phyloP scores from a whole-genome alignment of 1,140 invertebrate species.

The Andrena cerasifolii region DNA sequence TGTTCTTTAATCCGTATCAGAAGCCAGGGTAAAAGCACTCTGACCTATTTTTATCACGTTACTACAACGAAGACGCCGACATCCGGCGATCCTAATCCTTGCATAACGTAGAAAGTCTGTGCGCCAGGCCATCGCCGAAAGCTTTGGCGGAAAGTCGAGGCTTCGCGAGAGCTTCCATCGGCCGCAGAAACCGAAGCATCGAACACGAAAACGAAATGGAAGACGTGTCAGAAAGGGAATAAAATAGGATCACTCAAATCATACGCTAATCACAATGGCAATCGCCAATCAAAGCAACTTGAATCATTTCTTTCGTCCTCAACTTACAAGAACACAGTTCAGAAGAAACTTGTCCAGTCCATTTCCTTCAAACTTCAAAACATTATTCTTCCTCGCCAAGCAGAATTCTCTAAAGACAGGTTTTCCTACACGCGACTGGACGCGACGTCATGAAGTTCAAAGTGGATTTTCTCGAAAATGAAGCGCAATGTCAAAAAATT shows the following conservation, averaged over 20 bases:
- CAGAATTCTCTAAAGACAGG: no score
- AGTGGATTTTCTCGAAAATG: no score
- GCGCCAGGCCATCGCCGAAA: not conserved
- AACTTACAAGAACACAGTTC: no score
- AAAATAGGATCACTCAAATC: not conserved
- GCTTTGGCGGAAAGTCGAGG: constrained; percentile 7
- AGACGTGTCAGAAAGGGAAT: not conserved
- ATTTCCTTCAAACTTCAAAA: no score
- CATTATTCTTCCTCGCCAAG: no score
- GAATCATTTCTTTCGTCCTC: no score
- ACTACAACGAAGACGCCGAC: not conserved
- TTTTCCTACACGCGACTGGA: no score
- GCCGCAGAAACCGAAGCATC: constrained; percentile 11
- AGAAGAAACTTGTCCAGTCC: no score
- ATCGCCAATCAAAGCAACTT: no score
- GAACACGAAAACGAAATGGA: not conserved
- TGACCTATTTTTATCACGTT: constrained; percentile 47
- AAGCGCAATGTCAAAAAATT: no score
- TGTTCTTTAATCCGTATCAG: constrained; percentile 43
- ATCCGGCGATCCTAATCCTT: constrained; percentile 50
- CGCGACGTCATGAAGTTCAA: no score
- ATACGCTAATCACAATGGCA: no score
- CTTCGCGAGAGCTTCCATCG: not conserved
- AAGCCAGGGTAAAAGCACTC: constrained; percentile 39
- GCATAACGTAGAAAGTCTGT: constrained; percentile 38